Percentiles rank a stretch among this genome's conserved stretches.
These are phyloP conservation scores for Leucopsar rothschildi DNA, from an alignment of 2,113 vertebrate species.

Conservation along the genomic window DNA sequence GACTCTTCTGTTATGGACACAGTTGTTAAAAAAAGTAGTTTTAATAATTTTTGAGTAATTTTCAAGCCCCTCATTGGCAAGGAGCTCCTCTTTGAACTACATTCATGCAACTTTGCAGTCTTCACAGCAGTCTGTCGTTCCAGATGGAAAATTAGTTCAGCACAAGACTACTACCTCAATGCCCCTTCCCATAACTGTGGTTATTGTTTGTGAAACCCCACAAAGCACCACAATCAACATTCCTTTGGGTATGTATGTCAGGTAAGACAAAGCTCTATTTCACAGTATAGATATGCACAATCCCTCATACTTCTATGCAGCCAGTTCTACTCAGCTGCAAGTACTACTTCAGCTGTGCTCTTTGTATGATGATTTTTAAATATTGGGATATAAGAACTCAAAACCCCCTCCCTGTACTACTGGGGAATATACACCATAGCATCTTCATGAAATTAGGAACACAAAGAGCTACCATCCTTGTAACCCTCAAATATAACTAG, in stretches of 20 bases:
- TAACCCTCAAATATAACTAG: not conserved
- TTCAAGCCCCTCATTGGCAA: not conserved
- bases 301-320: not conserved
- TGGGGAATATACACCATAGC: not conserved
- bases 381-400: not conserved
- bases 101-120: not conserved
- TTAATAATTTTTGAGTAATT: not conserved
- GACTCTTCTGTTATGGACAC: not conserved
- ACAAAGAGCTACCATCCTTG: not conserved
- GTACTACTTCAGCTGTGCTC: not conserved
- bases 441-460: not conserved
- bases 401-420: not conserved
- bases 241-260: not conserved
- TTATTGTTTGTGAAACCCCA: not conserved
- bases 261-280: not conserved
- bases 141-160: not conserved
- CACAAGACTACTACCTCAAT: not conserved
- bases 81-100: not conserved
- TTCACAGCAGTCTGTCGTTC: not conserved
- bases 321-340: not conserved
- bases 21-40: not conserved
- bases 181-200: not conserved
- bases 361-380: not conserved
- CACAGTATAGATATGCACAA: not conserved
- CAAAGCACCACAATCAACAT: not conserved